Base-by-base conservation (phyloP, 2,797 vertebrate genomes). In the Characodon lateralis region DNA sequence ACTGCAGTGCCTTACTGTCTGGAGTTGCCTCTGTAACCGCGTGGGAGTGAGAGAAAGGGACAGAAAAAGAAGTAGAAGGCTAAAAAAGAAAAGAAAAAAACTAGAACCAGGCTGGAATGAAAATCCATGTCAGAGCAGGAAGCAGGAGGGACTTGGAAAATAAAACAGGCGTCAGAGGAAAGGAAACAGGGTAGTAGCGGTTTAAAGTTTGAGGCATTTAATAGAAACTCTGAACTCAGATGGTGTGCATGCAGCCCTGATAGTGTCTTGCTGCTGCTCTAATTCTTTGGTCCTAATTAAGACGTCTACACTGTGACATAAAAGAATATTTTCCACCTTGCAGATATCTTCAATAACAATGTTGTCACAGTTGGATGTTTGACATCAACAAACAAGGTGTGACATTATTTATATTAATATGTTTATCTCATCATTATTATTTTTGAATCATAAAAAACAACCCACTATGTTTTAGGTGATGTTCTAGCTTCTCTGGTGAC, bases 71-170 rank as follows among this genome's bases (percentile, higher is more conserved):
- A 28, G 46, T 9, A 41, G 9, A 41, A 65, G 20, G 3, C 59
- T 20, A 22, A 39, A 66, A 65, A 22, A 39, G 22, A 20, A 35
- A 35, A 35, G 35, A 74, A 68, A 43, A 63, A 5, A 41, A 46
- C 16, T 0, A 48, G 24, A 48, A 69, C 46, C 48, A 53, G 69
- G 16, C 43, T 28, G 65, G 68, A 87, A 92, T 90, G 90, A 85
- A 85, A 89, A 90, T 85, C 77, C 79, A 86, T 89, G 69, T 80
- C 68, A 69, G 55, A 78, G 82, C 1, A 10, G 61, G 24, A 31
- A 69, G 78, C 78, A 73, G 41, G 72, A 53, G 1, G n/a, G 31
- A 14, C 59, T 68, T 81, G 83, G 78, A 73, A 77, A 87, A 75
- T 41, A 28, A 84, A 83, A 89, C 43, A 74, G 43, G 63, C 76